Evolutionary conservation across 2,797 vertebrate genomes (phyloP), one percentile per base, ranked within the genome.

Genomic region (Hemibagrus guttatus): DNA sequence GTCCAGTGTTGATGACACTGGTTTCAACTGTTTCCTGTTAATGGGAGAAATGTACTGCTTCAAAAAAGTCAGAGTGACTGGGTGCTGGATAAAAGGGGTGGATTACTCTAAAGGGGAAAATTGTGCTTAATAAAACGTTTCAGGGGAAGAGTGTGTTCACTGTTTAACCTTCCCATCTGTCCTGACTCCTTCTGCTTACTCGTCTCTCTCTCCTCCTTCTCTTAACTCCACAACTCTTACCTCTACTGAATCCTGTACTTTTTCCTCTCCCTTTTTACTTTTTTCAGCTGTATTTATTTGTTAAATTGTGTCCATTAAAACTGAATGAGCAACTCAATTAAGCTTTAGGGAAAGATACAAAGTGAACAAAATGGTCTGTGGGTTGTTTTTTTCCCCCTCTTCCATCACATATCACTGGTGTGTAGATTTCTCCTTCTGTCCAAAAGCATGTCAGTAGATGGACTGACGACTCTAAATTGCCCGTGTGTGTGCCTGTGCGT

Each of bases 221-320:
- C 85, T 35, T 86, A 39, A 72, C 59, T 82, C 64, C 64, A 52
- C 58, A 66, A 28, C 28, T 31, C 72, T 80, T 42, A 66, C 75
- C 42, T 72, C 42, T 17, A 61, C 79, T 49, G n/a, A 82, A 72
- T 16, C 80, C 72, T 72, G 66, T 80, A 49, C 35, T n/a, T 71
- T 58, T 79, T 31, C 59, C 42, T 42, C 46, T 86, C 35, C 84
- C 26, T 58, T 83, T 85, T 86, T 81, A 84, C 87, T 31, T 58
- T 52, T 74, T 76, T 87, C 83, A 87, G 78, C 63, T 92, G 89
- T 92, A 93, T 93, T 92, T 94, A 94, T 95, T 94, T 95, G 93
- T 94, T 92, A 92, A 89, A 92, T 90, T 95, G 94, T 95, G 90
- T 88, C 89, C 92, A 93, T 94, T 90, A 92, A 93, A 94, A 81